Evolutionary conservation across 1,140 invertebrate genomes (phyloP), one percentile per base, ranked within the genome.

Genomic region (Drosophila oshimai): DNA sequence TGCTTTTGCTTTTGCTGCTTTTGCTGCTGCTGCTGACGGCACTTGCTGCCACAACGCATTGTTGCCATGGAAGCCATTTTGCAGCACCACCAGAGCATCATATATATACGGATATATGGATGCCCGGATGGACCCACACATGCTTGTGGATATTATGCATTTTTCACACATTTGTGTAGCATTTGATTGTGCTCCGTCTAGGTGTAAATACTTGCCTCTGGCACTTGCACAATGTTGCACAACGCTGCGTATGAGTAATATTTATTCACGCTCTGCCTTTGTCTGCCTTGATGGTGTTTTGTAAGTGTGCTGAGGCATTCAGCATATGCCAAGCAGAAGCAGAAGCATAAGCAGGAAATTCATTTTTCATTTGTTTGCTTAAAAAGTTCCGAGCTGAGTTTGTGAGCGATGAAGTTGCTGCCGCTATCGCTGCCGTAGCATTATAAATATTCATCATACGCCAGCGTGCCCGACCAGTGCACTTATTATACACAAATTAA

Each of bases 401-500:
- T 18, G 51, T 24, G 47, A 68, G 42, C 68, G 68, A 68, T 55
- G 58, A 79, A 86, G 75, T 72, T 58, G 74, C 53, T 72, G 51
- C 36, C 47, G 36, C 47, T 55, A 49, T 51, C 22, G 54, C 39
- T 62, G 60, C 54, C 31, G n/a, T n/a, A 29, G 62, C 58, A 62
- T 80, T 76, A 86, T 87, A 80, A 87, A 87, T 87, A 87, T 87
- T 87, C 81, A 87, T 87, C 73, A 74, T 80, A 70, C 44, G 76
- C 55, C 76, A 76, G 46, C 47, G 61, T 75, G 80, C 58, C 65
- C 64, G 57, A 65, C 50, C 74, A 37, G 31, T 50, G 74, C 74
- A 86, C 81, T 81, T 87, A 87, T 87, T 87, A 87, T 87, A 80
- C 81, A 65, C 68, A 87, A 87, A 87, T 87, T 87, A 87, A 87